Evolutionary conservation across 2,888 invertebrate species (phyloP).

Genomic region (Epirrita christyi): DNA sequence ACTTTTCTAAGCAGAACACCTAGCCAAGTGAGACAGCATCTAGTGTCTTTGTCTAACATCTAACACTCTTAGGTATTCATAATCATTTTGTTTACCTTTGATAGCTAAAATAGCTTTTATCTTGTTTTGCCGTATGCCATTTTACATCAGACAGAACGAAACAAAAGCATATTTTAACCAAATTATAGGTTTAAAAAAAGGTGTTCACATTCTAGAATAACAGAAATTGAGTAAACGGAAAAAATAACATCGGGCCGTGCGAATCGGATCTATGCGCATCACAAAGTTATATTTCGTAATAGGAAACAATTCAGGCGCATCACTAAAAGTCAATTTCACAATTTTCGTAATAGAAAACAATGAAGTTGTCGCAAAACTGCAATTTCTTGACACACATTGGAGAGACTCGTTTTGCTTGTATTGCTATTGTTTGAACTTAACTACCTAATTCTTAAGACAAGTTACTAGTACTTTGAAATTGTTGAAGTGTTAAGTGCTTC

Average conservation of each 20-base stretch:
- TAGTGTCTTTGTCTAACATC: no score
- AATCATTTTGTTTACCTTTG: no score
- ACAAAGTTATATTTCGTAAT: slow-evolving; percentile 16
- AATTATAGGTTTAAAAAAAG: no score
- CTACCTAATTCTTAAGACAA: neutral
- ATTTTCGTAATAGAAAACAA: slow-evolving; percentile 33
- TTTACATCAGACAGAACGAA: no score
- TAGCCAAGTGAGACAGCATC: no score
- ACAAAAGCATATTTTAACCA: no score
- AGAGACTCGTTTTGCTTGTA: slow-evolving; percentile 20
- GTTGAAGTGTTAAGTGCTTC: neutral
- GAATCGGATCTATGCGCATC: slow-evolving; percentile 29
- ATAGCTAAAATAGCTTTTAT: no score
- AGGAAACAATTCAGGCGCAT: slow-evolving; percentile 29
- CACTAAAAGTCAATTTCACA: slow-evolving; percentile 18
- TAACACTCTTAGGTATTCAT: no score
- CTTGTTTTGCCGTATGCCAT: no score
- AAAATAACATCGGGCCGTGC: slow-evolving; percentile 24
- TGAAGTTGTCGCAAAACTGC: slow-evolving; percentile 26
- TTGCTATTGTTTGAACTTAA: slow-evolving; percentile 26
- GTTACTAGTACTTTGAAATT: neutral
- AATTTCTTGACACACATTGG: slow-evolving; percentile 35
- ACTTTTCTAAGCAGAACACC: no score
- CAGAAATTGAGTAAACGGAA: slow-evolving; percentile 21
- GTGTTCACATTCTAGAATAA: no score